A percentile compares a stretch with the other conserved stretches of the same genome.
Conservation (phyloP, 2,888 invertebrate genomes). For the Dicycla oo region DNA sequence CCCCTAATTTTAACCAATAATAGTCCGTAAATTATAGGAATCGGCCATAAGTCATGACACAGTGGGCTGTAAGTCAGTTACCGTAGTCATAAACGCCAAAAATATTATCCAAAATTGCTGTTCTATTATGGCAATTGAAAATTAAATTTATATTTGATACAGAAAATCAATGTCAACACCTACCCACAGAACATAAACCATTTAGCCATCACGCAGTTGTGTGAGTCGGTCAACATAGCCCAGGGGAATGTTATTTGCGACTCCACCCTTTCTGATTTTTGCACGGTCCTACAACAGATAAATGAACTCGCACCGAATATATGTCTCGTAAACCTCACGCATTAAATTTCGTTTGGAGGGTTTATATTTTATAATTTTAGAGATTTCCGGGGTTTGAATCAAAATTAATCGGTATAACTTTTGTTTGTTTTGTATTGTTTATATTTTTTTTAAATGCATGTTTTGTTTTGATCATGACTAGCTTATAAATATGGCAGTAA, state of each 20-base stretch:
- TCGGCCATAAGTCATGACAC: no score
- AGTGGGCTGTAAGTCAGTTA: no score
- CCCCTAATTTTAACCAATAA: no score
- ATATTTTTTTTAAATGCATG: no score
- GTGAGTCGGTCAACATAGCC: conserved; percentile 37
- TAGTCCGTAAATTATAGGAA: no score
- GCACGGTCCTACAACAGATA: conserved; percentile 54
- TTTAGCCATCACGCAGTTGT: conserved; percentile 18
- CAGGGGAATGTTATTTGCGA: conserved; percentile 63
- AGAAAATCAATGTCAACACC: conserved; percentile 12
- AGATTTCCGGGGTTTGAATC: no score
- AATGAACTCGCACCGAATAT: conserved; percentile 64
- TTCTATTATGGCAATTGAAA: not conserved
- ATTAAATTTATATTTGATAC: not conserved
- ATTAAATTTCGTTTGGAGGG: conserved; percentile 71
- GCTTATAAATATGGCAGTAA: no score
- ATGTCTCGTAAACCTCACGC: conserved; percentile 77
- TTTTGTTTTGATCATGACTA: no score
- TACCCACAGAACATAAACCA: not conserved
- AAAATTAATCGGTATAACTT: no score
- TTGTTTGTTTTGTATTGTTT: no score
- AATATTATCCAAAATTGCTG: not conserved
- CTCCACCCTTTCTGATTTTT: conserved; percentile 69
- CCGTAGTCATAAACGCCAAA: no score
- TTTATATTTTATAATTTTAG: no score